Base-by-base conservation (phyloP, 2,888 invertebrate genomes). In the Troides helena region DNA sequence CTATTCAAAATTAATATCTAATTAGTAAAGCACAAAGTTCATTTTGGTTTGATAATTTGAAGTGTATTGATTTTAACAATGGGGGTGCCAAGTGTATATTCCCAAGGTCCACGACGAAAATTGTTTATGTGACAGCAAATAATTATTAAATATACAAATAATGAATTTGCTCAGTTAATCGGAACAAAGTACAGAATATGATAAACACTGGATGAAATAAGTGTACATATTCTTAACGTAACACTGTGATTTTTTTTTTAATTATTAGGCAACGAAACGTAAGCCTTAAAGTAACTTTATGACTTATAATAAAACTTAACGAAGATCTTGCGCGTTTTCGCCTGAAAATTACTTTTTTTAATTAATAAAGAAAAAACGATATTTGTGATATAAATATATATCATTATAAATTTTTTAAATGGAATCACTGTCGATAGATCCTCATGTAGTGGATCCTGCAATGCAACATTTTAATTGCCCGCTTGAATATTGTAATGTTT, bases 201-300 rank as follows among this genome's bases (percentile, higher is more conserved):
- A 79, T 80, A 72, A 81, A 85, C 86, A 83, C 83, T 72, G 56
- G 72, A 71, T 85, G 86, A 85, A 86, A 77, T 85, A 85, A 85
- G 80, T 85, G 84, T 86, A 87, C 76, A 87, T 85, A 85, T 78
- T 78, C 81, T 82, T 83, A 81, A 58, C 5, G 23, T 12, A 58
- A 58, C 23, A 82, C 87, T 88, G 88, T 88, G 88, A 88, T 87
- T 76, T 78, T 74, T 86, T 74, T 86, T 81, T 84, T 83, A 81
- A 81, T 80, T 80, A 78, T 83, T 87, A 82, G 85, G 88, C 88
- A 89, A 53, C 36, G 39, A 60, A 66, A 21, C 39, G 36, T 62
- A 25, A 30, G 62, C 65, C 61, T 62, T 57, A 39, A 63, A 66
- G 17, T 64, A 23, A 43, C 46, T 63, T 58, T 62, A 57, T 46